Evolutionary conservation across 2,113 vertebrate genomes (phyloP), one percentile per base, ranked within the genome.

Genomic region (Regulus satrapa): DNA sequence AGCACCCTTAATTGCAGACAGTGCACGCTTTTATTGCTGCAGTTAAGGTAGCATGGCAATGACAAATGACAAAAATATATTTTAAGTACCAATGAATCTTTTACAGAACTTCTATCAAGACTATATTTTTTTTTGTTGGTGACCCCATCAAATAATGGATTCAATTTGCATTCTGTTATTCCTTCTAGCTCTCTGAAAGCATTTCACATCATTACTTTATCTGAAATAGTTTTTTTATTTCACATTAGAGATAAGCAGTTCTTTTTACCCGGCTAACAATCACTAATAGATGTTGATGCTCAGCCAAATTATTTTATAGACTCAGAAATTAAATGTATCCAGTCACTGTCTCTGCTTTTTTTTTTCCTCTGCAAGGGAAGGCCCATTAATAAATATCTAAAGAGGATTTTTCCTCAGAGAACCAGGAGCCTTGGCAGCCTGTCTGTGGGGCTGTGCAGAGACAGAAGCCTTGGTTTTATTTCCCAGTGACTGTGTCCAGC

Each of bases 71-170:
- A 81, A 84, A 91, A 89, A 64, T 28, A 7, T 54, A 18, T 83
- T 91, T 86, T 85, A 85, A 92, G 31, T 32, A 38, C 19, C 73
- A 86, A 97, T 81, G 11, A 82, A 89, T 91, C 56, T 77, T 86
- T 59, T 46, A 41, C 21, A 56, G 26, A 90, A 75, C 52, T 79
- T 86, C 29, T 69, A 4, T 11, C 32, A 19, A 68, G 43, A 52
- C n/a, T 41, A 1, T 45, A 8, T 40, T 43, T 77, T 84, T 84
- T 88, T 62, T 15, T 87, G 21, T 24, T 48, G 64, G 34, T 43
- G 28, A 87, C 31, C 34, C 20, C 21, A 91, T 41, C 63, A 59
- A 62, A 68, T 19, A 58, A 56, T 54, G 18, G 21, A 54, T 80
- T 87, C 14, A 66, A 10, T 81, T 82, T 86, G 9, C 43, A 66